phyloP scores from a whole-genome alignment of 2,888 invertebrate species.

The Chaetogeoica ovagalla region DNA sequence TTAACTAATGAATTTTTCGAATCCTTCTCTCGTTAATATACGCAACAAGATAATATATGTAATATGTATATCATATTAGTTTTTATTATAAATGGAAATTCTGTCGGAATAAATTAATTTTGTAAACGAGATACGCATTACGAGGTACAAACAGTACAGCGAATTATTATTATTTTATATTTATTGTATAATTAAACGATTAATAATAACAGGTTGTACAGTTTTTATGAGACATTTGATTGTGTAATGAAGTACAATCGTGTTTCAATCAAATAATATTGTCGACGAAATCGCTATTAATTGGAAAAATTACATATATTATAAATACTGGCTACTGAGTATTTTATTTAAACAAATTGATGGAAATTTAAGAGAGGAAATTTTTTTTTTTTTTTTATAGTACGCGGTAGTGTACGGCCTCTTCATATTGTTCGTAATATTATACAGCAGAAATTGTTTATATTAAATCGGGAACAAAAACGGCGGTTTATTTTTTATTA shows the following conservation, averaged over 20 bases:
- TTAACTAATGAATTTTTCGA: no score
- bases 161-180: no score
- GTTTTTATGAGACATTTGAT: no score
- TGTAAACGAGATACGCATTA: no score
- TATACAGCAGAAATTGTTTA: constrained; percentile 15
- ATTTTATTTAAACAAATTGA: constrained; percentile 2
- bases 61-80: neutral
- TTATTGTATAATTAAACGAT: no score
- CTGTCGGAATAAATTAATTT: neutral
- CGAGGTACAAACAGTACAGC: no score
- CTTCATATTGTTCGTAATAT: constrained; percentile 5
- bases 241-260: no score
- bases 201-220: no score
- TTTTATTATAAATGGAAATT: neutral
- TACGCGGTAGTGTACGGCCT: neutral
- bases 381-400: constrained; percentile 6
- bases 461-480: neutral
- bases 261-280: neutral
- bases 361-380: neutral
- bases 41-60: neutral
- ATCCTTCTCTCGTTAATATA: neutral
- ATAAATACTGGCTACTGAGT: neutral
- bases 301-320: constrained; percentile 2
- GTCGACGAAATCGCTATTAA: neutral
- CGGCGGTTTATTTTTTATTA: neutral